Base-by-base conservation (phyloP, 1,140 invertebrate genomes). In the Brachystomella parvula region DNA sequence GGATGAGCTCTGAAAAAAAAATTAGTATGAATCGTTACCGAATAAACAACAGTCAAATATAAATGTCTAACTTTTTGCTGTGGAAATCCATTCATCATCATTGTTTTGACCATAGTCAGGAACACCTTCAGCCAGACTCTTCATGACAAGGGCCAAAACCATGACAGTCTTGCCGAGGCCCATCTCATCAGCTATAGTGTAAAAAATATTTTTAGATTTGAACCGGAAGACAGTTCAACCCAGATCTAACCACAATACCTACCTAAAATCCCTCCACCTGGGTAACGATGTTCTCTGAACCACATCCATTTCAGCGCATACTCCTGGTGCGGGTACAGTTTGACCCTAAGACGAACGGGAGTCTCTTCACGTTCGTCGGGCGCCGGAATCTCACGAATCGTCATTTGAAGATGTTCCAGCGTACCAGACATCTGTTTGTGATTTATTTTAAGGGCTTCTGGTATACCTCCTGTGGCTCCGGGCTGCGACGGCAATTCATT, bases 111-210 rank as follows among this genome's bases (percentile, higher is more conserved):
- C 71, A 29, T 44, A 66, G 63, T 39, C 32, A 3, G 30, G 63
- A 53, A 26, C 24, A 15, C 49, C 49, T 53, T 53, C 49, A 6
- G 9, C 49, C 9, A 53, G 24, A 24, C 49, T 53, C 44, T 79
- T 78, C 0, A 89, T 74, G 2, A 91, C 81, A 2, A 95, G 77
- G 0, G 92, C 84, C 67, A 98, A 92, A 87, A 95, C 93, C 0
- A 90, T 92, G 3, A 97, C 77, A 0, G 94, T 97, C 79, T 97
- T 96, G 0, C 91, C 92, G 0, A 92, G 78, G 31, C 94, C 94
- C 94, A 97, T 97, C 76, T 96, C 94, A 81, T 96, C 94, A 61
- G 92, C 92, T 84, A 73, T 66, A 76, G 76, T 39, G 24, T n/a
- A 26, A 12, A 6, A 49, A 21, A 56, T 35, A 9, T 3, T 12